These are phyloP conservation scores for Sphaerodactylus townsendi DNA, from an alignment of 2,113 vertebrate genomes.

Conservation along the genomic window DNA sequence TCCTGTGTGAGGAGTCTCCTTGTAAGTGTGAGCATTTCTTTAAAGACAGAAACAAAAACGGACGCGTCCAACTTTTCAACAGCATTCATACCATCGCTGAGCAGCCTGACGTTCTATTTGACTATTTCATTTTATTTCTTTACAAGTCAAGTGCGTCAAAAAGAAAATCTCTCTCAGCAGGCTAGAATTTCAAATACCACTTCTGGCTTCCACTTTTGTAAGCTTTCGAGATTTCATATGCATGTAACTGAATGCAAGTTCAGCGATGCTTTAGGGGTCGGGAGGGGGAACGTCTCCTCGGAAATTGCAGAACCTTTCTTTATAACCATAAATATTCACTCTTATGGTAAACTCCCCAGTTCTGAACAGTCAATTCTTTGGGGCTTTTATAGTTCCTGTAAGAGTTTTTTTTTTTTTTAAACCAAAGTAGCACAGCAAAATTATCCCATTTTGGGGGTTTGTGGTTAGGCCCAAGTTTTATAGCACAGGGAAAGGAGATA, in stretches of 20 bases:
- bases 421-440: slow-evolving; percentile 19
- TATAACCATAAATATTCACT: slow-evolving; percentile 55
- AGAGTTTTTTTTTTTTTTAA: no score
- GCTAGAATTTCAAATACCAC: slow-evolving; percentile 61
- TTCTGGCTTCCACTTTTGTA: slow-evolving; percentile 47
- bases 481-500: no score
- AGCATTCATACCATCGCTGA: slow-evolving; percentile 66
- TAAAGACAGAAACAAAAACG: slow-evolving; percentile 52
- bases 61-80: slow-evolving; percentile 59
- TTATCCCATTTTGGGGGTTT: background rate
- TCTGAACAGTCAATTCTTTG: background rate
- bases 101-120: slow-evolving; percentile 55
- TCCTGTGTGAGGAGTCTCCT: no score
- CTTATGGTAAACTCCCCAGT: slow-evolving; percentile 29
- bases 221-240: slow-evolving; percentile 51
- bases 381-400: background rate
- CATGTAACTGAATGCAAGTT: slow-evolving; percentile 44
- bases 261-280: slow-evolving; percentile 53
- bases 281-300: slow-evolving; percentile 34
- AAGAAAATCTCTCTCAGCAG: slow-evolving; percentile 66
- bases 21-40: slow-evolving; percentile 53
- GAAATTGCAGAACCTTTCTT: slow-evolving; percentile 42
- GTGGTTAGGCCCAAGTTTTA: no score
- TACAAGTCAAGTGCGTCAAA: slow-evolving; percentile 56
- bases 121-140: slow-evolving; percentile 43